phyloP scores from a whole-genome alignment of 2,113 vertebrate species.

The Malurus elegans region DNA sequence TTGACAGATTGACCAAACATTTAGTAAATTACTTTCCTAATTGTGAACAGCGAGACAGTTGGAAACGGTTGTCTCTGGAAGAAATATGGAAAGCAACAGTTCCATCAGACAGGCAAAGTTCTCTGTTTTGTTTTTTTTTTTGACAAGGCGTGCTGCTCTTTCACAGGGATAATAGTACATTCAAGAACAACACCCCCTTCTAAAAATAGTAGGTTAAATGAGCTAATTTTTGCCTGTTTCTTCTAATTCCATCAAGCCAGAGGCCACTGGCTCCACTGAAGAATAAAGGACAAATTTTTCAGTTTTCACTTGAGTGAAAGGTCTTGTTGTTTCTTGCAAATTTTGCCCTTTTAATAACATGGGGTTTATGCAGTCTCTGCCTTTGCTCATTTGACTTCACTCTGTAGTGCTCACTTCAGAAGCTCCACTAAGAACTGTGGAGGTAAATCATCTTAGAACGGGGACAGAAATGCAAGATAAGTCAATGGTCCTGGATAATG shows the following conservation, averaged over 20 bases:
- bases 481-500: background rate
- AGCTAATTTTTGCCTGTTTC: background rate
- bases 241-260: background rate
- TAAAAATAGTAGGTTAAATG: background rate
- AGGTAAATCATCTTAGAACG: background rate
- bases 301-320: background rate
- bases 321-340: background rate
- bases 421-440: background rate
- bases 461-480: background rate
- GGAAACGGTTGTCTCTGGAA: background rate
- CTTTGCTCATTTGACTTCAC: background rate
- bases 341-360: background rate
- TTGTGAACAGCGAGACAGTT: constrained; percentile 18
- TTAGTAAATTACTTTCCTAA: constrained; percentile 3
- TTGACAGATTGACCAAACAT: background rate
- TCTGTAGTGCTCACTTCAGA: background rate
- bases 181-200: background rate
- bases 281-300: background rate
- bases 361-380: background rate
- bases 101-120: background rate
- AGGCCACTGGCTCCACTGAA: background rate
- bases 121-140: background rate
- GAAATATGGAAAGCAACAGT: background rate
- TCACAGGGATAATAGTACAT: background rate
- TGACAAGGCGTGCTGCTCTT: background rate